These are phyloP conservation scores for Sterrhoptilus dennistouni DNA, from an alignment of 2,113 vertebrate genomes.

Conservation along the genomic window DNA sequence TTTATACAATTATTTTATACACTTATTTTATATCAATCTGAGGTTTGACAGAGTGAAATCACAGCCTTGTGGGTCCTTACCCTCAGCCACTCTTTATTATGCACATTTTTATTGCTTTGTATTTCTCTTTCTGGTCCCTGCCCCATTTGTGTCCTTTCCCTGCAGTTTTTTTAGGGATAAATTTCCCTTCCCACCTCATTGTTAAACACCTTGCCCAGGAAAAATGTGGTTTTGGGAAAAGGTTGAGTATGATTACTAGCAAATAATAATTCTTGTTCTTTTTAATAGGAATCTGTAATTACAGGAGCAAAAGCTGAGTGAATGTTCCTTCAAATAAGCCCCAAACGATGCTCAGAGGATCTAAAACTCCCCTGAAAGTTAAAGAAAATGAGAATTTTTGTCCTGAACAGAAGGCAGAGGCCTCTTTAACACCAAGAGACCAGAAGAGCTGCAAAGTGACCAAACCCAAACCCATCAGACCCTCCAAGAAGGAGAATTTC, in stretches of 20 bases:
- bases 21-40: accelerated
- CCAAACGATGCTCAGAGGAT: background rate
- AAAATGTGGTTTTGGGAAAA: background rate
- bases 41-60: background rate
- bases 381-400: background rate
- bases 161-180: background rate
- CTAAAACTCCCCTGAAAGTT: background rate
- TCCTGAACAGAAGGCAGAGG: background rate
- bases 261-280: background rate
- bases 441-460: background rate
- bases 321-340: background rate
- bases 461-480: background rate
- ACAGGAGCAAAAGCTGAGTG: background rate
- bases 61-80: background rate
- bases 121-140: background rate
- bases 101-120: background rate
- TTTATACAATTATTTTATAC: background rate
- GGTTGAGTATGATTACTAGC: accelerated
- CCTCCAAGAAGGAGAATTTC: slow-evolving; percentile 18
- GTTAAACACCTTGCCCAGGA: background rate
- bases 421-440: background rate
- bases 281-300: background rate
- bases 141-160: background rate
- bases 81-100: background rate
- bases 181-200: background rate